These are phyloP conservation scores for Azemiops feae DNA, from an alignment of 2,113 vertebrate species.

Conservation along the genomic window DNA sequence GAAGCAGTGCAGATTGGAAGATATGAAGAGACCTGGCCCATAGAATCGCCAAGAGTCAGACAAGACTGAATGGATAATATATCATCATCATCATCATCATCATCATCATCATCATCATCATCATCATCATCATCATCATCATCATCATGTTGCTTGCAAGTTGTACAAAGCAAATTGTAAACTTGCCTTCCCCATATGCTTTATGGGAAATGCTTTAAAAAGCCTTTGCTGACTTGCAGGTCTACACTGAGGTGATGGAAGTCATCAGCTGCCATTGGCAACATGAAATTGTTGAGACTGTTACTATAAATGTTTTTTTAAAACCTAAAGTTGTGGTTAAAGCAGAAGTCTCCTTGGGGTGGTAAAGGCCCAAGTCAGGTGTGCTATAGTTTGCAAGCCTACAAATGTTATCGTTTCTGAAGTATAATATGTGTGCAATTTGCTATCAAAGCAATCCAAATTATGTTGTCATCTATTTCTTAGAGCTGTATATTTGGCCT, in stretches of 20 bases:
- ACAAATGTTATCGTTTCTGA: rapidly evolving
- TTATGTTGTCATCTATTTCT: background rate
- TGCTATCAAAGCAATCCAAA: background rate
- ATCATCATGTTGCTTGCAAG: no score
- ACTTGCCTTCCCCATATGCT: background rate
- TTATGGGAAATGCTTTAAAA: background rate
- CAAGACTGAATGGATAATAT: no score
- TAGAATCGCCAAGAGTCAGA: no score
- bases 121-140: no score
- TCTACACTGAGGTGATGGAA: background rate
- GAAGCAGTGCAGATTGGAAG: no score
- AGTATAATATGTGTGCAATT: background rate
- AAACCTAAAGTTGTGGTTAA: background rate
- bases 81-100: no score
- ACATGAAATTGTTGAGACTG: no score
- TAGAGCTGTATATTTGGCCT: background rate
- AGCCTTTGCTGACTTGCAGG: background rate
- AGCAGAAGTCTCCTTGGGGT: background rate
- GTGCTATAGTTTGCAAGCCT: background rate
- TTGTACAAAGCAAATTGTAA: background rate
- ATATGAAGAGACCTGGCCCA: no score
- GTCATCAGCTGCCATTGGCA: background rate
- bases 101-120: no score
- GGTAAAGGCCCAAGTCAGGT: background rate
- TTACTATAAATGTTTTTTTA: background rate